Conservation (phyloP, 2,888 invertebrate genomes). For the Diarsia rubi region DNA sequence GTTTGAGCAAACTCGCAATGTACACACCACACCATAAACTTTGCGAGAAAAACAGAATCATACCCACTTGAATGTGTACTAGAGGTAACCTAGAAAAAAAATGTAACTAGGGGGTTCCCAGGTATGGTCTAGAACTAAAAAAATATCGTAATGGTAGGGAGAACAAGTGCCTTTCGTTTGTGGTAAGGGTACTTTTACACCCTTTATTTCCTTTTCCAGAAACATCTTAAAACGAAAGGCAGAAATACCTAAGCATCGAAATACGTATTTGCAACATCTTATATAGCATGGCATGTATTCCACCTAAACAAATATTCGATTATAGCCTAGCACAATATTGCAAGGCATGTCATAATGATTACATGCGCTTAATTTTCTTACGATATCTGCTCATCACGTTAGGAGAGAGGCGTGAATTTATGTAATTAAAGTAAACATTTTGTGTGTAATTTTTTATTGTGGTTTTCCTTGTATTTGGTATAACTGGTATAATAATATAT, state of each 20-base stretch:
- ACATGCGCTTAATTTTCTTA: constrained; percentile 34
- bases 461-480: neutral
- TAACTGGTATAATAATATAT: no score
- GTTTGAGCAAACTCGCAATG: no score
- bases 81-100: no score
- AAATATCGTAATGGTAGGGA: no score
- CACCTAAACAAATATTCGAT: constrained; percentile 26
- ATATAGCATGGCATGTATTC: constrained; percentile 10
- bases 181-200: no score
- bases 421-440: constrained; percentile 26
- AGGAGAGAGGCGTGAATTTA: constrained; percentile 26
- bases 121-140: no score
- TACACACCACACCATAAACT: no score
- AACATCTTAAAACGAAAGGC: constrained; percentile 9
- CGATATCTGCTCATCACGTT: constrained; percentile 10
- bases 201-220: neutral
- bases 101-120: no score
- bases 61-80: no score
- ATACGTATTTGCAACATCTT: constrained; percentile 18
- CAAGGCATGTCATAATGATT: constrained; percentile 44
- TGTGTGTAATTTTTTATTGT: neutral
- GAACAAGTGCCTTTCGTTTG: no score
- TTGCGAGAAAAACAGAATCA: no score
- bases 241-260: neutral
- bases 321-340: constrained; percentile 26